Evolutionary conservation across 2,113 vertebrate species (phyloP), one percentile per base, ranked within the genome.

Genomic region (Pseudorhombus dupliciocellatus): DNA sequence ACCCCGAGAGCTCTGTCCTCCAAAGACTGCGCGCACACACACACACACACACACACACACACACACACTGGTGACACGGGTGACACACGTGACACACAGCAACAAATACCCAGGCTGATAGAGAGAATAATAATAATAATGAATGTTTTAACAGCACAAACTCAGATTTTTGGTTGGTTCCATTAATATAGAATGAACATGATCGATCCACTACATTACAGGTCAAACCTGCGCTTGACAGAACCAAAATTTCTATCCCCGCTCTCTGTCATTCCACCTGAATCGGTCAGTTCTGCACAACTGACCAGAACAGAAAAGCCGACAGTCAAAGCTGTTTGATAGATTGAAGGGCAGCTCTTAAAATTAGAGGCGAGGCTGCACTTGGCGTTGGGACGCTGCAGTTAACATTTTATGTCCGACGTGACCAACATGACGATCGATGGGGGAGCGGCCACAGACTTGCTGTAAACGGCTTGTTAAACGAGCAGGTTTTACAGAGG

Each of bases 1-100:
- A 80, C 73, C 74, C 87, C 12, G 14, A 85, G 78, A 87, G 82
- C 76, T 53, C 57, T 37, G 67, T 71, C 88, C 70, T 87, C 76
- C 63, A 65, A 61, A 81, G 65, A 87, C 51, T 55, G 46, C 68
- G 81, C 28, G 6, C 1, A 14, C 30, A 24, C 9, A 22, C n/a
- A 65, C 68, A 73, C 59, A 50, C 31, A 37, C 22, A 75, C 5
- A 46, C 21, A 37, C 34, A 37, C 34, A 3, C 11, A 12, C 10
- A 37, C 34, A 37, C 31, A 34, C 31, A 34, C 31, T n/a, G n/a
- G n/a, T n/a, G n/a, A n/a, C n/a, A n/a, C n/a, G n/a, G n/a, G n/a
- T n/a, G n/a, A n/a, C n/a, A n/a, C n/a, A n/a, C n/a, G n/a, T n/a
- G n/a, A 56, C 40, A 34, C 25, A 77, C 5, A 51, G 37, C 30